Evolutionary conservation across 1,140 invertebrate genomes (phyloP), one percentile per base, ranked within the genome.

Genomic region (Dendrolimus punctatus): DNA sequence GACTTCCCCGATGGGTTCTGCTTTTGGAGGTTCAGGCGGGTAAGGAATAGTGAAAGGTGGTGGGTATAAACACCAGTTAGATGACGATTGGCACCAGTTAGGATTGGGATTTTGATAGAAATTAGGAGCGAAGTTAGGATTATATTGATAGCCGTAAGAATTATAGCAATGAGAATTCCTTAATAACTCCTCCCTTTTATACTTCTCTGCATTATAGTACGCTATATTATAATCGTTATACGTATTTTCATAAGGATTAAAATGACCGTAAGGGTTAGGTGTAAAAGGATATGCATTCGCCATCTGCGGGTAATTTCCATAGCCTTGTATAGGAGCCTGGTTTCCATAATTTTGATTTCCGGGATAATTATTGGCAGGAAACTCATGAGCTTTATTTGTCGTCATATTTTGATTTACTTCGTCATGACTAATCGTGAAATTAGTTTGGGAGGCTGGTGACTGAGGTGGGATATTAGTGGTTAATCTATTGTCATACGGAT

Each of bases 1-100:
- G 5, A 95, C 92, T 77, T 95, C 93, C 0, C 94, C 93, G 8
- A 95, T 91, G 0, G 93, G 92, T 71, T 95, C 92, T 2, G 90
- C 90, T 71, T 92, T 94, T 0, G 91, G 90, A 42, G 91, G 88
- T 63, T 91, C 91, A 3, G 90, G 87, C 47, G 86, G 84, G 59
- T 88, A 88, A 2, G 87, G 87, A 49, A 88, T 83, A 48, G 87
- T 82, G 60, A 89, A 87, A 5, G 88, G 82, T 40, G 88, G 87
- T 4, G 89, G 89, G 60, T 90, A 90, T 46, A 90, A 66, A 58
- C 90, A 90, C 90, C 90, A 91, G 58, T 91, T 90, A 46, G 89
- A 87, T 39, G 89, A 89, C 40, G 86, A 76, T 53, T 87, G 87
- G 60, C 87, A 87, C 87, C 87, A 88, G 61, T 87, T 88, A 8